Evolutionary conservation across 2,113 vertebrate species (phyloP).

Genomic region (Sceloporus tristichus): DNA sequence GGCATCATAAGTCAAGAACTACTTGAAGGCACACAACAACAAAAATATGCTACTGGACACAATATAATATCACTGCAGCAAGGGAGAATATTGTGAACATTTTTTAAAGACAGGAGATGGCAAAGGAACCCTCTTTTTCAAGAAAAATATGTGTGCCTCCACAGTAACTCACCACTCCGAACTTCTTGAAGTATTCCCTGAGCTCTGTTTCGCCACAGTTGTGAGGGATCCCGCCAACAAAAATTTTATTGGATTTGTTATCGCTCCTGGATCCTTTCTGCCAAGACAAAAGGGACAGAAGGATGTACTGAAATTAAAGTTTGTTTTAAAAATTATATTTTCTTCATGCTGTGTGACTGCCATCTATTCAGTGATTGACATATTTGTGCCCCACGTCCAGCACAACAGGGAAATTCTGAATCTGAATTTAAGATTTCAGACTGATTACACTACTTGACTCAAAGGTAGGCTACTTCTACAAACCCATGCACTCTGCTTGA

Average conservation of each 20-base stretch:
- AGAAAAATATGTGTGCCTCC: background rate
- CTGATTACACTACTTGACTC: no score
- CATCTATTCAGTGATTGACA: no score
- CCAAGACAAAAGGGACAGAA: constrained; percentile 75
- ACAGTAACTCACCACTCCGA: constrained; percentile 95
- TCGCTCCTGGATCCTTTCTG: constrained; percentile 97
- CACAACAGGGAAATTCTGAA: no score
- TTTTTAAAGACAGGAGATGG: background rate
- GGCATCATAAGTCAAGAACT: no score
- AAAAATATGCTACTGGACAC: no score
- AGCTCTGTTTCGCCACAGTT: constrained; percentile 99
- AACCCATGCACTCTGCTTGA: no score
- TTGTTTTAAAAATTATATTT: background rate
- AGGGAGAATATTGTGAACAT: background rate
- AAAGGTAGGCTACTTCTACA: no score
- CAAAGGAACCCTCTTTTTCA: constrained; percentile 18
- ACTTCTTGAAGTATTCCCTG: constrained; percentile 99
- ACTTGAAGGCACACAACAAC: no score
- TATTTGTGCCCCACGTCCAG: no score
- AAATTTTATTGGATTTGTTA: constrained; percentile 99
- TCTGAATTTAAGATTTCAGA: no score
- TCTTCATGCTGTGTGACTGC: background rate
- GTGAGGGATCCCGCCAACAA: constrained; percentile 99
- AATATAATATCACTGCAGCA: no score
- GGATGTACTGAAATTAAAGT: background rate